Base-by-base conservation (phyloP, 2,113 vertebrate genomes). In the Malaclemys terrapin region DNA sequence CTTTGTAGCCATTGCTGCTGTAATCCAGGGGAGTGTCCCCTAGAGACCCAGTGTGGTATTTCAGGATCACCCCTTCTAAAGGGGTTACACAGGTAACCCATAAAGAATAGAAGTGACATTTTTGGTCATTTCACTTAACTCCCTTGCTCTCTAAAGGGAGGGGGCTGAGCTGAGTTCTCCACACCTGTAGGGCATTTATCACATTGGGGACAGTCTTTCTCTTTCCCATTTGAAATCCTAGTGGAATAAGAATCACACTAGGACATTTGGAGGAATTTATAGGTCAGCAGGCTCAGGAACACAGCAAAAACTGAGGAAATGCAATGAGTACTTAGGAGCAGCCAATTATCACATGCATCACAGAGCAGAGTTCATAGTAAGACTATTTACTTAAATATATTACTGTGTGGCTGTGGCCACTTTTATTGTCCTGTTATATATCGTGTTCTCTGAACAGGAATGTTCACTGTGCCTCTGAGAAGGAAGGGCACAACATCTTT, bases 321-420 rank as follows among this genome's bases (percentile, higher is more conserved):
- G 22, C 38, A 24, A 42, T 42, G 5, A 2, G 7, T 92, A 86
- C 54, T 91, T 96, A 81, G 80, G 17, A 52, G 20, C 11, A 24
- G 17, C 47, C 10, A 50, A 27, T 65, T 84, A 83, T 80, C 42
- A 83, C 88, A 50, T 31, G 2, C 0, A 78, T 35, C 3, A n/a
- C 1, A 8, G 7, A 84, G 42, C 80, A 78, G 1, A 89, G 59
- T 76, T 82, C 62, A 50, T 1, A 82, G 6, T 0, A 0, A n/a
- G 3, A 1, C 2, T 94, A 2, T 88, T 81, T 85, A 50, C 10
- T n/a, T 80, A 65, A 12, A 10, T 27, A 2, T 22, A 27, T 20
- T 89, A 9, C 0, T 10, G 57, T 22, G 27, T 1, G 57, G 5
- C 16, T 69, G 3, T 90, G n/a, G 69, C 20, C 10, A 25, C 24